Evolutionary conservation across 2,888 invertebrate species (phyloP).

Genomic region (Agrotis puta): DNA sequence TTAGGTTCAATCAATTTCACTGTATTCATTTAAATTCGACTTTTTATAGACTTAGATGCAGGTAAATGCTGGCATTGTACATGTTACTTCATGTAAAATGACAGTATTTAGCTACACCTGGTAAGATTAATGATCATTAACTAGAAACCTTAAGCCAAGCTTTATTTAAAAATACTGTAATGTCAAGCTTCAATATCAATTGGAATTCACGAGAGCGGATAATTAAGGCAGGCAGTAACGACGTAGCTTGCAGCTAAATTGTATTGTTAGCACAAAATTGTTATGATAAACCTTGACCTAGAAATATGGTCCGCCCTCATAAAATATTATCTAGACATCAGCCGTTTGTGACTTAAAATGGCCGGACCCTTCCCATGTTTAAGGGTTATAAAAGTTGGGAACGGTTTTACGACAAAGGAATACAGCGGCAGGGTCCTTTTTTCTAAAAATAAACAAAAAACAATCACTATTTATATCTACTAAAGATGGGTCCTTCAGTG

Average conservation of each 20-base stretch:
- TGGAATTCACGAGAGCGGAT: constrained; percentile 20
- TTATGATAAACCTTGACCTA: constrained; percentile 23
- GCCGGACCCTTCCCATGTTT: background rate
- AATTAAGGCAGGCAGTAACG: constrained; percentile 21
- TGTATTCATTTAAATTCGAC: no score
- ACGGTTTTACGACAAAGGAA: constrained; percentile 8
- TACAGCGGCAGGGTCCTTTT: background rate
- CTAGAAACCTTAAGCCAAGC: background rate
- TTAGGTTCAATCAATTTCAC: no score
- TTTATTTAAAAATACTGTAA: constrained; percentile 1
- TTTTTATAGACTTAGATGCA: no score
- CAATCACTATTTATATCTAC: no score
- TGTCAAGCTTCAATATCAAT: constrained; percentile 13
- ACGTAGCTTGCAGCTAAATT: constrained; percentile 15
- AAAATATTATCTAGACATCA: constrained; percentile 10
- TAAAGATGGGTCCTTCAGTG: no score
- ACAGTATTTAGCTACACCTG: no score
- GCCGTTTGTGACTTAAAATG: background rate
- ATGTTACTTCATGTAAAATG: no score
- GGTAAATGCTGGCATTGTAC: no score
- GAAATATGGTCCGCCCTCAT: background rate
- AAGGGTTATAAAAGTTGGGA: background rate
- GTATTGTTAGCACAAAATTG: constrained; percentile 18
- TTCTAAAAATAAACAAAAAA: background rate
- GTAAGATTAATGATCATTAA: background rate